Evolutionary conservation across 2,113 vertebrate genomes (phyloP).

Genomic region (Syrmaticus mikado): DNA sequence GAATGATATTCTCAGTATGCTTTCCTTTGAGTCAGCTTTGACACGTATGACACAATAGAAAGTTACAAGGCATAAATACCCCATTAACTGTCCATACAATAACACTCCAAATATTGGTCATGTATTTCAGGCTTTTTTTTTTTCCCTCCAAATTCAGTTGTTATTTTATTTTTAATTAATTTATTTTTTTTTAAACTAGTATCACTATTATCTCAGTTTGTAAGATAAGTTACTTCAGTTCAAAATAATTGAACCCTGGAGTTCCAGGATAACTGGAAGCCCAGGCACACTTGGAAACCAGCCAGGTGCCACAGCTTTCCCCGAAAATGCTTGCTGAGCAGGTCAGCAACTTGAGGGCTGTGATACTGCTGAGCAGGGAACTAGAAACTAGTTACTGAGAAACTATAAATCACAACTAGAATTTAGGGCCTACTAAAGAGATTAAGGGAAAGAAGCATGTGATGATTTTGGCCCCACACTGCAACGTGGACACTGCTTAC

Average conservation of each 20-base stretch:
- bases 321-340: conserved; percentile 42
- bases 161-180: neutral
- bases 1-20: neutral
- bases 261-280: conserved; percentile 66
- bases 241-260: conserved; percentile 70
- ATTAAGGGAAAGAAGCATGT: conserved; percentile 31
- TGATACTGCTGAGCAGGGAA: conserved; percentile 47
- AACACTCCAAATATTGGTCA: conserved; percentile 53
- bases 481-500: conserved; percentile 10
- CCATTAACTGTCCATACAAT: conserved; percentile 68
- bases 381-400: conserved; percentile 34
- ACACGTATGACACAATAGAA: neutral
- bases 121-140: conserved; percentile 2
- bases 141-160: conserved; percentile 54
- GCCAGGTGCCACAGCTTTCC: conserved; percentile 60
- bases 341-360: conserved; percentile 35
- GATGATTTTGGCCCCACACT: neutral
- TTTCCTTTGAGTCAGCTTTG: neutral
- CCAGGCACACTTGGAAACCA: neutral
- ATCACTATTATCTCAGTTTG: conserved; percentile 69
- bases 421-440: conserved; percentile 35
- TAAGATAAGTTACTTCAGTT: conserved; percentile 77
- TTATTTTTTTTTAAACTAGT: conserved; percentile 56
- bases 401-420: conserved; percentile 37
- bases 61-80: conserved; percentile 58